A percentile compares a stretch with the other conserved stretches of the same genome.
These are phyloP conservation scores for Grapholita molesta DNA, from an alignment of 1,140 invertebrate genomes.

Conservation along the genomic window DNA sequence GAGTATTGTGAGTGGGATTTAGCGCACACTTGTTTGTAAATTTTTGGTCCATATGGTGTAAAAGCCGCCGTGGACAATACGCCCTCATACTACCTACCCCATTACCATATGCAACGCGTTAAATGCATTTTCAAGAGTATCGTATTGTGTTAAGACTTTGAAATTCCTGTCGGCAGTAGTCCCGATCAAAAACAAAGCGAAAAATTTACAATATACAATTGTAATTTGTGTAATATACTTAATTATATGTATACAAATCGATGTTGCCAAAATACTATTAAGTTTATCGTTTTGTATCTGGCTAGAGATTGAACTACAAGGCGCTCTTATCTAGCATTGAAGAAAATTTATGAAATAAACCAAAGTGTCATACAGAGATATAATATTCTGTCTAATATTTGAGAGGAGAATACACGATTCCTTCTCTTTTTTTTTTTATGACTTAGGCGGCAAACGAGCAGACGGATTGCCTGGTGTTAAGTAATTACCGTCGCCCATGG, in stretches of 20 bases:
- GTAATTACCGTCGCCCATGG: too few species aligned
- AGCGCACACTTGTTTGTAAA: slow-evolving; percentile 71
- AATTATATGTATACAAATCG: not conserved
- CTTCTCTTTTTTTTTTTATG: too few species aligned
- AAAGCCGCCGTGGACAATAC: slow-evolving; percentile 68
- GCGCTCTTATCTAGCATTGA: too few species aligned
- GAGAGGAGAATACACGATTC: too few species aligned
- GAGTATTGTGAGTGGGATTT: slow-evolving; percentile 61
- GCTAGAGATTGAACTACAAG: too few species aligned
- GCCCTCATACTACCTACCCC: slow-evolving; percentile 55
- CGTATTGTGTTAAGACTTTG: slow-evolving; percentile 38
- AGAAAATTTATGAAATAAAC: too few species aligned
- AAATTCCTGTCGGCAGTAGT: not conserved
- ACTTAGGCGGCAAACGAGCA: too few species aligned
- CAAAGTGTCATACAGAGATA: too few species aligned
- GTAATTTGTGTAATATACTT: not conserved
- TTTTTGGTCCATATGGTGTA: slow-evolving; percentile 72
- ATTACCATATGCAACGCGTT: slow-evolving; percentile 74
- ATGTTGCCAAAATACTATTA: too few species aligned
- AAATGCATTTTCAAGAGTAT: slow-evolving; percentile 70
- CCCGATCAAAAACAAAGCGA: not conserved
- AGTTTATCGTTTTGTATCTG: too few species aligned
- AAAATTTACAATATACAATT: not conserved
- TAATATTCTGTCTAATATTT: too few species aligned
- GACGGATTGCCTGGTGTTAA: too few species aligned